Percentiles rank a stretch among this genome's conserved stretches.
Conservation (phyloP, 2,888 invertebrate species). For the Leptura quadrifasciata region DNA sequence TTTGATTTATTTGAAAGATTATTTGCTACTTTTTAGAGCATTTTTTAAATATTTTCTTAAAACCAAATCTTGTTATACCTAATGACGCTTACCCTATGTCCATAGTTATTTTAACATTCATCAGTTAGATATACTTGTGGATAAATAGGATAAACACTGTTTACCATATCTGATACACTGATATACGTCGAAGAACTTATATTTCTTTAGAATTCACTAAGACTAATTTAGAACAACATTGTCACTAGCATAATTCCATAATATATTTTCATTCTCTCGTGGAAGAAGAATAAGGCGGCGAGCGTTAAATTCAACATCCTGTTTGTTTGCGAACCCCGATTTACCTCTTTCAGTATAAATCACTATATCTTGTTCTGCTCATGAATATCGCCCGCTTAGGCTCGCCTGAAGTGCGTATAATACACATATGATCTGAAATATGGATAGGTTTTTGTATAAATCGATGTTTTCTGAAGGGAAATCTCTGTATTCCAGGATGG, state of each 20-base stretch:
- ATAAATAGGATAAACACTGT: too few relatives aligned
- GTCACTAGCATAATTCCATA: conserved; percentile 13
- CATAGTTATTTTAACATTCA: too few relatives aligned
- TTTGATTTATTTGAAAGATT: too few relatives aligned
- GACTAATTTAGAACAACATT: conserved; percentile 4
- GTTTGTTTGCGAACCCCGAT: conserved; percentile 30
- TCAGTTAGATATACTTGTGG: too few relatives aligned
- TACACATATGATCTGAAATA: conserved; percentile 67
- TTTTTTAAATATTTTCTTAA: too few relatives aligned
- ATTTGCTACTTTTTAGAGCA: too few relatives aligned
- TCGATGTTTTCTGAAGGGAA: conserved; percentile 42
- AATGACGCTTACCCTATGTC: too few relatives aligned
- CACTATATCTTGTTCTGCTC: conserved; percentile 59
- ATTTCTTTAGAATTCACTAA: too few relatives aligned
- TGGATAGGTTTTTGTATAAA: conserved; percentile 57
- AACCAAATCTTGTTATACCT: too few relatives aligned
- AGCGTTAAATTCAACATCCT: neutral
- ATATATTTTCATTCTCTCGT: neutral
- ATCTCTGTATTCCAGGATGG: conserved; percentile 35
- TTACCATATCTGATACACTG: too few relatives aligned
- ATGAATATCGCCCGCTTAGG: conserved; percentile 62
- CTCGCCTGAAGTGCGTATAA: conserved; percentile 64
- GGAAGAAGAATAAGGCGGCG: conserved; percentile 1
- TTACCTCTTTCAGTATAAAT: conserved; percentile 61
- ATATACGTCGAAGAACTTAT: neutral